Conservation (phyloP, 2,113 vertebrate species). For the Tetrax tetrax region DNA sequence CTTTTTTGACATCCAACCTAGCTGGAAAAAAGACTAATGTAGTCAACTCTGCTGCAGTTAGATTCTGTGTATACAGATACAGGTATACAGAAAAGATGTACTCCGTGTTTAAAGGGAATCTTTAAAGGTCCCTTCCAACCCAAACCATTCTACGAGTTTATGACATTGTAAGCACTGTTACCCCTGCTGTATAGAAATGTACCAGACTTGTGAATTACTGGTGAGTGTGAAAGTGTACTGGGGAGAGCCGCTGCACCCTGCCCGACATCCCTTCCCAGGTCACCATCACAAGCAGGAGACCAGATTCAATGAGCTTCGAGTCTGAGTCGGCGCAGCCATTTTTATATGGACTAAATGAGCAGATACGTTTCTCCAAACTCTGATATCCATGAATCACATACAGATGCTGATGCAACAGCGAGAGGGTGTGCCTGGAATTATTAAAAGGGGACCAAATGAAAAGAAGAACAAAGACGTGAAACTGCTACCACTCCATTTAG, state of each 20-base stretch:
- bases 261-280: neutral
- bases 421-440: slow-evolving; percentile 40
- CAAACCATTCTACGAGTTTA: neutral
- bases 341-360: neutral
- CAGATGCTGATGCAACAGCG: neutral
- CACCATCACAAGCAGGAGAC: neutral
- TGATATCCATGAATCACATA: slow-evolving; percentile 36
- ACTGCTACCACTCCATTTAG: neutral
- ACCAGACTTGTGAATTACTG: neutral
- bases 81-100: neutral
- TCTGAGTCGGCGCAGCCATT: neutral
- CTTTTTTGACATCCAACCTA: neutral
- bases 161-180: neutral
- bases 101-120: neutral
- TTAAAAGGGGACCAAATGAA: slow-evolving; percentile 37
- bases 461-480: slow-evolving; percentile 28
- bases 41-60: neutral
- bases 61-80: neutral
- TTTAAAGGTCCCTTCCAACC: neutral
- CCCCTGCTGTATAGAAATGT: neutral
- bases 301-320: accelerated
- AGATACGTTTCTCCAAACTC: neutral
- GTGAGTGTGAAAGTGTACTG: accelerated
- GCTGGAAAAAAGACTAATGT: neutral
- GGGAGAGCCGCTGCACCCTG: neutral